These are phyloP conservation scores for Spilarctia lutea DNA, from an alignment of 2,888 invertebrate genomes.

Conservation along the genomic window DNA sequence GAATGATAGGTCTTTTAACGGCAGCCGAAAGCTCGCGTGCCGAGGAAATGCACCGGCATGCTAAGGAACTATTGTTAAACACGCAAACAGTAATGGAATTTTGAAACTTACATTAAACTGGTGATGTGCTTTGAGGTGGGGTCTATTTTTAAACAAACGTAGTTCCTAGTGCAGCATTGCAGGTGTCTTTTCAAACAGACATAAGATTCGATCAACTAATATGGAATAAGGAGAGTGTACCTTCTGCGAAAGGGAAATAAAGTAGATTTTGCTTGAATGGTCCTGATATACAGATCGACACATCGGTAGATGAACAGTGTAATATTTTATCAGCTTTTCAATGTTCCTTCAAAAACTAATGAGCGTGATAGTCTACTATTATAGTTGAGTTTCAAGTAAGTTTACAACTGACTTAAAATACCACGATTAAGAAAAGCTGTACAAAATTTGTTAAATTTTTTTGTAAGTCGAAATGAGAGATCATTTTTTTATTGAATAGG, in stretches of 20 bases:
- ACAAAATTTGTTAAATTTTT: not conserved
- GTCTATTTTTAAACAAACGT: slow-evolving; percentile 44
- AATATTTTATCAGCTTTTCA: not conserved
- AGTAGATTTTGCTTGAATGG: not conserved
- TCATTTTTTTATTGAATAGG: no score
- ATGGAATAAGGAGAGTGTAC: not conserved
- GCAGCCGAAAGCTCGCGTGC: slow-evolving; percentile 49
- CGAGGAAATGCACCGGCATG: slow-evolving; percentile 54
- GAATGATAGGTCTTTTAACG: slow-evolving; percentile 34
- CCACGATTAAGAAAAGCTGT: not conserved
- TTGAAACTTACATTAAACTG: slow-evolving; percentile 48
- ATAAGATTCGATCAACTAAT: not conserved
- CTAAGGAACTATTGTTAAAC: slow-evolving; percentile 47
- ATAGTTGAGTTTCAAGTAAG: not conserved
- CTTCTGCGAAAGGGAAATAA: no score
- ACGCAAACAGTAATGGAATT: slow-evolving; percentile 61
- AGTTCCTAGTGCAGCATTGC: slow-evolving; percentile 29
- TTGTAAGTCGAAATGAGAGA: not conserved
- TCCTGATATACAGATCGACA: not conserved
- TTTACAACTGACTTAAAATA: not conserved
- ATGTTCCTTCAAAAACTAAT: not conserved
- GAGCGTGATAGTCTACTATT: no score
- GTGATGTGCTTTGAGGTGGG: slow-evolving; percentile 23
- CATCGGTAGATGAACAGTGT: not conserved
- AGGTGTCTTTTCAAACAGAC: slow-evolving; percentile 6